These are phyloP conservation scores for Myzus persicae DNA, from an alignment of 1,140 invertebrate genomes.

Conservation along the genomic window DNA sequence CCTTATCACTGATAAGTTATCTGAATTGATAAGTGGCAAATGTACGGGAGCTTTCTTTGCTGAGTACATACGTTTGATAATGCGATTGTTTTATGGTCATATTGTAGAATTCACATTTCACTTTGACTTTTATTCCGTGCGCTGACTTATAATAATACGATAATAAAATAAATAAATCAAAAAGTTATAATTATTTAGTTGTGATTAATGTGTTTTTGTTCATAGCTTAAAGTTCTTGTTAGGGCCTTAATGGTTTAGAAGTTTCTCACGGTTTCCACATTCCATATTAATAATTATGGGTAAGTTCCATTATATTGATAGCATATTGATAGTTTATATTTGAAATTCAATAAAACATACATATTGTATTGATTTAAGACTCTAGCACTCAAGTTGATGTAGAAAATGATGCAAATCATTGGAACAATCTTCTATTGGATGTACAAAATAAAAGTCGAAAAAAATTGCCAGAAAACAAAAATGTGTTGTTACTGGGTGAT, in stretches of 20 bases:
- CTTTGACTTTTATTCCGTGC: too few relatives aligned
- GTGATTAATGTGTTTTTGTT: too few relatives aligned
- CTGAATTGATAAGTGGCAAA: too few relatives aligned
- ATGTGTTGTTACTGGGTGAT: conserved; percentile 72
- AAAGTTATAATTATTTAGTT: too few relatives aligned
- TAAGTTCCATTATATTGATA: background rate
- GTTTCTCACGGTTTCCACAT: background rate
- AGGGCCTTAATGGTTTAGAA: background rate
- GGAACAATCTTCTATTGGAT: conserved; percentile 48
- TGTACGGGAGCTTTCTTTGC: too few relatives aligned
- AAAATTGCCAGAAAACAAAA: conserved; percentile 53
- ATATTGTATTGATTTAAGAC: background rate
- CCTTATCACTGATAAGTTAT: too few relatives aligned
- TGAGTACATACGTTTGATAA: too few relatives aligned
- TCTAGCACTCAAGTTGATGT: background rate
- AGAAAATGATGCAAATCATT: conserved; percentile 36
- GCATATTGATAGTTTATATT: background rate
- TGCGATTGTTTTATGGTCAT: too few relatives aligned
- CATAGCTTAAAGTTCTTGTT: too few relatives aligned
- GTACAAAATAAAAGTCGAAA: conserved; percentile 56
- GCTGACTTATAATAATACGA: too few relatives aligned
- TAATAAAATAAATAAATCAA: too few relatives aligned
- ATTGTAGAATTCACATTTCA: too few relatives aligned
- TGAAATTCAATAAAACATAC: background rate
- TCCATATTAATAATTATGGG: background rate